Evolutionary conservation across 2,888 invertebrate species (phyloP).

Genomic region (Clitarchus hookeri): DNA sequence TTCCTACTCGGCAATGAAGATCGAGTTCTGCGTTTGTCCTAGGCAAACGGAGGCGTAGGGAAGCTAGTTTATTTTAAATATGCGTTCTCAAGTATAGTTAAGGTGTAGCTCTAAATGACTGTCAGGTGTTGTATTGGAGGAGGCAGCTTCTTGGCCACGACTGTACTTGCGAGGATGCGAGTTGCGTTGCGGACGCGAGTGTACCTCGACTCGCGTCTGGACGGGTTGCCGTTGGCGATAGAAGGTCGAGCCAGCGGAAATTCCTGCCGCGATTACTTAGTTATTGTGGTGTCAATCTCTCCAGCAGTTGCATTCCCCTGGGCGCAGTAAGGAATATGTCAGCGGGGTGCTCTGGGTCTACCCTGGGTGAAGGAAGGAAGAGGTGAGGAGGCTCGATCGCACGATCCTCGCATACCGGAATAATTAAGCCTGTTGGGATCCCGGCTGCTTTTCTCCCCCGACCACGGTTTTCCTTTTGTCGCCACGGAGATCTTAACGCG

Average conservation of each 20-base stretch:
- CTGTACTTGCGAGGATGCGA: not conserved
- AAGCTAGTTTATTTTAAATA: no score
- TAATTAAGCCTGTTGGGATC: not conserved
- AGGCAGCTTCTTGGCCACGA: not conserved
- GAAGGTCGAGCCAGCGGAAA: not conserved
- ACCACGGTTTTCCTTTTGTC: no score
- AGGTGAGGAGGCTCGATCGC: not conserved
- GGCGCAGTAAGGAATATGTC: not conserved
- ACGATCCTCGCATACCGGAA: constrained; percentile 8
- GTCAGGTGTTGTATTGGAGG: no score
- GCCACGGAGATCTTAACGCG: not conserved
- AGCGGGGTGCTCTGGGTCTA: not conserved
- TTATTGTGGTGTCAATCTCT: not conserved
- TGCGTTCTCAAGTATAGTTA: no score
- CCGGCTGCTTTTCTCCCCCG: no score
- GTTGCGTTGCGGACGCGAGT: not conserved
- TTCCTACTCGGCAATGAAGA: no score
- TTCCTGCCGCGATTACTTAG: not conserved
- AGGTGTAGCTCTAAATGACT: no score
- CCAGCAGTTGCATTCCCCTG: not conserved
- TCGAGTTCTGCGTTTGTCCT: no score
- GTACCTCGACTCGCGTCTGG: not conserved
- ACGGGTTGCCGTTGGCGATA: not conserved
- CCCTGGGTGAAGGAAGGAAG: not conserved
- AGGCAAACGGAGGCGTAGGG: no score